Evolutionary conservation across 2,113 vertebrate species (phyloP).

Genomic region (Leucosticte australis): DNA sequence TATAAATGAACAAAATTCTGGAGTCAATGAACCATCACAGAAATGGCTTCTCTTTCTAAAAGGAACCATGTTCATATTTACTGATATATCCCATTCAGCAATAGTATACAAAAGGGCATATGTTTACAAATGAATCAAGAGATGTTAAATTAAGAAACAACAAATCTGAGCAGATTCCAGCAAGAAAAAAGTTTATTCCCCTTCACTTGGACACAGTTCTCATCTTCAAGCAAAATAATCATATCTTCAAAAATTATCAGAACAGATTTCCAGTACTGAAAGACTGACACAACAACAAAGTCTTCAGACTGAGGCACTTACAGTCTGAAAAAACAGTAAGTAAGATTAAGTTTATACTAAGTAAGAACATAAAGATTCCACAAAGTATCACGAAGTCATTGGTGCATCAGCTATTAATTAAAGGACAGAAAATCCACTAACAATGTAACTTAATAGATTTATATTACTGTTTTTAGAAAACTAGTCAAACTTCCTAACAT

Average conservation of each 20-base stretch:
- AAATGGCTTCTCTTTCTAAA: background rate
- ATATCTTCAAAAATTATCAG: background rate
- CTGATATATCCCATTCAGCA: background rate
- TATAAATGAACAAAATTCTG: background rate
- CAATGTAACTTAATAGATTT: background rate
- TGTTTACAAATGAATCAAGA: background rate
- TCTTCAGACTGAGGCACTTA: background rate
- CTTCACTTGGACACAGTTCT: background rate
- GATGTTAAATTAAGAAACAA: background rate
- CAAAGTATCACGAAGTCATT: background rate
- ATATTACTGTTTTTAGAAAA: background rate
- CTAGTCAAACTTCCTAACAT: background rate
- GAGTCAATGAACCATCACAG: background rate
- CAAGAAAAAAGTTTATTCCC: background rate
- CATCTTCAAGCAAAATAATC: background rate
- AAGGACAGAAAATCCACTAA: background rate
- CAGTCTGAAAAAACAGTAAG: background rate
- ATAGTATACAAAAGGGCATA: fast-evolving
- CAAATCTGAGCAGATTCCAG: background rate
- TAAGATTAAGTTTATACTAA: background rate
- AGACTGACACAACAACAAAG: background rate
- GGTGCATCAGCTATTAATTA: background rate
- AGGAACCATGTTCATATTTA: background rate
- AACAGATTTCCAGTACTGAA: background rate
- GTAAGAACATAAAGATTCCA: background rate